Evolutionary conservation across 2,797 vertebrate genomes (phyloP), one percentile per base, ranked within the genome.

Genomic region (Siniperca obscura): DNA sequence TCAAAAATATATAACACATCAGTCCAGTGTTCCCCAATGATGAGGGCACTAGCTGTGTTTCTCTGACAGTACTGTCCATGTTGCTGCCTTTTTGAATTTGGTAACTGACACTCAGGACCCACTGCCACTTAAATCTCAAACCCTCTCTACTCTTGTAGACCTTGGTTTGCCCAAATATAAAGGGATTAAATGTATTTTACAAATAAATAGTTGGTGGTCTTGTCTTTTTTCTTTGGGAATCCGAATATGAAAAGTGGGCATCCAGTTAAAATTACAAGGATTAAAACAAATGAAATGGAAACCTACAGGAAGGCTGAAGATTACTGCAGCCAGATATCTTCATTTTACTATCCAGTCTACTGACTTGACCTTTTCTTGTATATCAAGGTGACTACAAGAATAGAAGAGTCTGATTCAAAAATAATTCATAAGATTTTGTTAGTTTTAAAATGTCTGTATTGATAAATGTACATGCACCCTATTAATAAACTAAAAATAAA

Each of bases 121-220:
- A 69, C 86, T 88, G 83, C 90, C 86, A 81, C 85, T 82, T 50
- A 34, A 77, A 87, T 86, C 67, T 90, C 67, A 78, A 57, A 61
- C 85, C 55, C 67, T 84, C 79, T 86, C 78, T 85, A 34, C 86
- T 87, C 80, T 78, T 80, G 69, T 74, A 91, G 87, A 93, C 90
- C 86, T 90, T 85, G 84, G 90, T 93, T 95, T 95, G 91, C 93
- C 93, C 90, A 90, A 93, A 91, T 95, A 95, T 95, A 91, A 94
- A 94, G 93, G 93, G 94, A 96, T 94, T 95, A 95, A 95, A 95
- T 96, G 94, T 96, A 93, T 95, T 96, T 96, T 95, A 95, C 95
- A 95, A 95, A 90, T 92, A 95, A 86, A 48, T 25, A 14, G 36
- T 53, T 13, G 9, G 36, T 77, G 44, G 52, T 82, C 22, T 64